Evolutionary conservation across 2,888 invertebrate species (phyloP), one percentile per base, ranked within the genome.

Genomic region (Cheiracanthium punctorium): DNA sequence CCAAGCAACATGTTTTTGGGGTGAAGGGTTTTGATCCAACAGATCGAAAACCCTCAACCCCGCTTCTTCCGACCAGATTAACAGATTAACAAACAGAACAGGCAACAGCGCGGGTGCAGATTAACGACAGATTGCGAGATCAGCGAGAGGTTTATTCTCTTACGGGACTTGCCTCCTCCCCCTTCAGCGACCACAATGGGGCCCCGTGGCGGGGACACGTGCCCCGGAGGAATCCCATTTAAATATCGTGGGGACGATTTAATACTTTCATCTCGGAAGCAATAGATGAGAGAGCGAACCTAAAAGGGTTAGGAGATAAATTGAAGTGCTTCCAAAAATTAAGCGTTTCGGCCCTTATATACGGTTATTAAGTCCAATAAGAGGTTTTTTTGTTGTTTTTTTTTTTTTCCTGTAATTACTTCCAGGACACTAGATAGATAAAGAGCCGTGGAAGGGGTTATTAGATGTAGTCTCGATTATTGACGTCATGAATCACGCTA

Each of bases 121-220:
- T 79, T 74, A 85, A 69, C 73, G 84, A 58, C 84, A 85, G 84
- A 85, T 85, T 85, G 79, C 52, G 37, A 76, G 65, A 20, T 76
- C 65, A 71, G 76, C 70, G 69, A 43, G 77, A 71, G 70, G 76
- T n/a, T n/a, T 76, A 24, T 69, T 69, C n/a, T 74, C 64, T 58
- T 32, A 32, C 29, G 29, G 65, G 73, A 33, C 10, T 28, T 32
- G 73, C 30, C 77, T 77, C 41, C 77, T 17, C 24, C 43, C 77
- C 30, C 77, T 77, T 33, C 77, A 84, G n/a, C n/a, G 69, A 84
- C 84, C 79, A 84, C 84, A 84, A 79, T 84, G 70, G 84, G 65
- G 65, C 71, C 43, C 24, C 58, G 65, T 71, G 67, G n/a, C n/a
- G 14, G 69, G 24, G 43, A 17, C 84, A 79, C 82, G 82, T 77